Base-by-base conservation (phyloP, 2,888 invertebrate genomes). In the Lymantria monacha region DNA sequence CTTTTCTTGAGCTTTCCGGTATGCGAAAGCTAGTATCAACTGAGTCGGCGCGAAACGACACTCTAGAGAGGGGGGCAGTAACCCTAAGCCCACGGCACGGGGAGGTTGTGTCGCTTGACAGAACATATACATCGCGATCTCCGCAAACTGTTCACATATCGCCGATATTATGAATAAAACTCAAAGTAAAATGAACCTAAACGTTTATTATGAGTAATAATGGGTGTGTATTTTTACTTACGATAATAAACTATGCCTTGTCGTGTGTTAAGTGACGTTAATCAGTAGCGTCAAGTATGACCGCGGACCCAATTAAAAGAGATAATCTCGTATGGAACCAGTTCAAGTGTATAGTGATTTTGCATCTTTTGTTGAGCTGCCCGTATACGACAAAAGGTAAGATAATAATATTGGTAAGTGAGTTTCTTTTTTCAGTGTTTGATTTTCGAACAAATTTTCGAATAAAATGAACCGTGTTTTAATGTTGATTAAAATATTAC, bases 1-100 rank as follows among this genome's bases (percentile, higher is more conserved):
- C 64, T 72, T 71, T 69, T 49, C 63, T 59, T 53, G 57, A 50
- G 59, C 69, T 61, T 65, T 64, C 60, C 57, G 61, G 56, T 70
- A 69, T 72, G 82, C 84, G 76, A 85, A 84, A 84, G 80, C 75
- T 61, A 70, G 66, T 61, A 63, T 72, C 67, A 79, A 87, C 87
- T 77, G 90, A 89, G 89, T 88, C 88, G 88, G 89, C 89, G 90
- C 90, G 79, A 88, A 87, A 86, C 87, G 83, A 83, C 81, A 82
- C 70, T 62, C 74, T 76, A 79, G 81, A 80, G 75, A 67, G 77
- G 81, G 87, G 87, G 83, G 73, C 87, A 91, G 90, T 91, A 81
- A 85, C 84, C 87, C 79, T 76, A 75, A 72, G 67, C 72, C 74
- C 74, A 68, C 68, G 66, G 61, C 50, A 78, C 75, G 85, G 61